Percentiles rank a stretch among this genome's conserved stretches.
Evolutionary conservation across 2,113 vertebrate species (phyloP).

Genomic region (Antennarius striatus): DNA sequence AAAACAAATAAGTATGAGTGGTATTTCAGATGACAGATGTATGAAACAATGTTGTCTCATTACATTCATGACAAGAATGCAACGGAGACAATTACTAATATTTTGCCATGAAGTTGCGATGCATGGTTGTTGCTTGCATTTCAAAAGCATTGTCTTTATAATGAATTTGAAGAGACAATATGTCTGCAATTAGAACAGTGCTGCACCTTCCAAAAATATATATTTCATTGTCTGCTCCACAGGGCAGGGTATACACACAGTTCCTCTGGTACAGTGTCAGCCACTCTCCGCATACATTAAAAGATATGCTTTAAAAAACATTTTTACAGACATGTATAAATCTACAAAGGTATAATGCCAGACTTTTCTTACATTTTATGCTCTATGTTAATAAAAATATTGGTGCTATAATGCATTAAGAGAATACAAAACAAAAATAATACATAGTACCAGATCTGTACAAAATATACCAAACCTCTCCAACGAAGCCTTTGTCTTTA

Average conservation of each 20-base stretch:
- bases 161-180: slow-evolving; percentile 62
- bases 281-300: slow-evolving; percentile 78
- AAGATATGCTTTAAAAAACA: slow-evolving; percentile 73
- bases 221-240: slow-evolving; percentile 83
- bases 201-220: slow-evolving; percentile 78
- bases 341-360: slow-evolving; percentile 77
- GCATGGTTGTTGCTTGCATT: slow-evolving; percentile 49
- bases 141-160: slow-evolving; percentile 61
- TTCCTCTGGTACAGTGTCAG: slow-evolving; percentile 83
- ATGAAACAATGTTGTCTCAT: slow-evolving; percentile 27
- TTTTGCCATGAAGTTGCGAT: slow-evolving; percentile 53
- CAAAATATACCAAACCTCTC: slow-evolving; percentile 77
- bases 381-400: slow-evolving; percentile 74
- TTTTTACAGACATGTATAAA: slow-evolving; percentile 80
- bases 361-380: slow-evolving; percentile 60
- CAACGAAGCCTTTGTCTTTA: slow-evolving; percentile 62
- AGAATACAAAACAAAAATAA: slow-evolving; percentile 77
- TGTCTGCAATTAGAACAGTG: slow-evolving; percentile 69
- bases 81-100: slow-evolving; percentile 40
- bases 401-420: slow-evolving; percentile 75
- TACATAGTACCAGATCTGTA: slow-evolving; percentile 82
- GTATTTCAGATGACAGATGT: slow-evolving; percentile 33
- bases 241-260: slow-evolving; percentile 83
- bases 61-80: slow-evolving; percentile 56
- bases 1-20: slow-evolving; percentile 17